A percentile compares a stretch with the other conserved stretches of the same genome.
phyloP scores from a whole-genome alignment of 1,140 invertebrate genomes.

The Lanistes nyassanus region DNA sequence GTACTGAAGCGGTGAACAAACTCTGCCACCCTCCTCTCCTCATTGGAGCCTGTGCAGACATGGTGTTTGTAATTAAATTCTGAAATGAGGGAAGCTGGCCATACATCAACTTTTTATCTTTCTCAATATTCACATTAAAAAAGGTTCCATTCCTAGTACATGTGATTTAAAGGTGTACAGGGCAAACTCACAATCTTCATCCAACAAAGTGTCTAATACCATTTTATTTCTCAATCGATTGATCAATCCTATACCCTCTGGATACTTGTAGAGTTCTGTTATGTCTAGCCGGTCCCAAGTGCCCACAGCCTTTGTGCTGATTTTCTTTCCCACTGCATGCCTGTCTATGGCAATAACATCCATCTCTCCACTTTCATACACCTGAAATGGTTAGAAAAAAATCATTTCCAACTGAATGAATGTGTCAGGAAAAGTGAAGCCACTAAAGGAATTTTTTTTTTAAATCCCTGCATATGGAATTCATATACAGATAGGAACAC shows the following conservation, averaged over 20 bases:
- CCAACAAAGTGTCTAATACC: too few relatives aligned
- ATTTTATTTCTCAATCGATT: too few relatives aligned
- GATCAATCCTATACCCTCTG: slow-evolving; percentile 83
- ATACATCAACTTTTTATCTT: too few relatives aligned
- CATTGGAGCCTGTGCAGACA: slow-evolving; percentile 26
- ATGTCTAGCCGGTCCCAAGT: slow-evolving; percentile 77
- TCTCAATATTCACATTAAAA: too few relatives aligned
- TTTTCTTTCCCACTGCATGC: slow-evolving; percentile 78
- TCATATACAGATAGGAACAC: not conserved
- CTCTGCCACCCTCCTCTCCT: slow-evolving; percentile 41
- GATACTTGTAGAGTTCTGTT: slow-evolving; percentile 86
- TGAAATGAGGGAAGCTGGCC: too few relatives aligned
- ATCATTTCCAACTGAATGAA: not conserved
- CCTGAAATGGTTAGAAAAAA: slow-evolving; percentile 21
- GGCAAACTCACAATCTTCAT: too few relatives aligned
- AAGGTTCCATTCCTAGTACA: too few relatives aligned
- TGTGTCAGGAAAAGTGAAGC: not conserved
- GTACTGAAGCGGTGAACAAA: slow-evolving; percentile 45
- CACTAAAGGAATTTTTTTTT: not conserved
- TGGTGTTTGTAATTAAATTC: too few relatives aligned
- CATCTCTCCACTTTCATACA: slow-evolving; percentile 39
- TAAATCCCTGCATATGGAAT: not conserved
- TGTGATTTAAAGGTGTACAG: too few relatives aligned
- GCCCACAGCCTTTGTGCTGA: slow-evolving; percentile 90
- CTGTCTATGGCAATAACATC: slow-evolving; percentile 41